Percentiles rank a stretch among this genome's conserved stretches.
Conservation (phyloP, 2,797 vertebrate genomes). For the Malurus splendens region DNA sequence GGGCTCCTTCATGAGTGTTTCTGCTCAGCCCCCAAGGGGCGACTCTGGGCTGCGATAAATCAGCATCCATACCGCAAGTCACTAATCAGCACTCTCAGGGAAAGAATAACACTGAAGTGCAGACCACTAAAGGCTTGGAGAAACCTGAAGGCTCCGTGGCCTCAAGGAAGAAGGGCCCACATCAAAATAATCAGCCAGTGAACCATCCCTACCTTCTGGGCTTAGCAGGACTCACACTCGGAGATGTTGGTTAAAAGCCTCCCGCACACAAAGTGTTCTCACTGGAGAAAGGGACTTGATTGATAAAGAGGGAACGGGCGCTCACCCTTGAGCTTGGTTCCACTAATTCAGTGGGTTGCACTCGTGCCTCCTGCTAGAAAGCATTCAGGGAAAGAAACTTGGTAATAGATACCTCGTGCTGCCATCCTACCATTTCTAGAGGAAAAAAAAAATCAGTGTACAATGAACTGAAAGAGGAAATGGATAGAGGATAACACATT, state of each 20-base stretch:
- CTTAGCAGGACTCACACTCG: background rate
- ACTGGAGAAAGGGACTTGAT: background rate
- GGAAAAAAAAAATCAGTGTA: background rate
- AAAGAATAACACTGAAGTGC: slow-evolving; percentile 75
- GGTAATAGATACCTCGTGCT: background rate
- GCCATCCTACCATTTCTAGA: background rate
- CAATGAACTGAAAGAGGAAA: background rate
- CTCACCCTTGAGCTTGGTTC: slow-evolving; percentile 9
- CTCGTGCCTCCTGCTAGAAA: background rate
- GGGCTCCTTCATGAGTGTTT: slow-evolving; percentile 78
- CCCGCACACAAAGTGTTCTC: slow-evolving; percentile 17
- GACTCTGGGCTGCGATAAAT: slow-evolving; percentile 79
- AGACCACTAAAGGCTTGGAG: slow-evolving; percentile 74
- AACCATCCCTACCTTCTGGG: slow-evolving; percentile 50
- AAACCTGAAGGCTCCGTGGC: slow-evolving; percentile 65
- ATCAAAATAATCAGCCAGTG: slow-evolving; percentile 45
- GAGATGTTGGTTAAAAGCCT: slow-evolving; percentile 48
- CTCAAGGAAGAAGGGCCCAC: slow-evolving; percentile 65
- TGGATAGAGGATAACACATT: background rate
- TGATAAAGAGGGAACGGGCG: background rate
- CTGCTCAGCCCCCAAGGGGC: slow-evolving; percentile 78
- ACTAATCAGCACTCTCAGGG: slow-evolving; percentile 79
- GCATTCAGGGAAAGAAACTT: slow-evolving; percentile 20
- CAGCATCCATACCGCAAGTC: slow-evolving; percentile 78
- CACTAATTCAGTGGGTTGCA: background rate